Base-by-base conservation (phyloP, 2,888 invertebrate genomes). In the Hesperia comma region DNA sequence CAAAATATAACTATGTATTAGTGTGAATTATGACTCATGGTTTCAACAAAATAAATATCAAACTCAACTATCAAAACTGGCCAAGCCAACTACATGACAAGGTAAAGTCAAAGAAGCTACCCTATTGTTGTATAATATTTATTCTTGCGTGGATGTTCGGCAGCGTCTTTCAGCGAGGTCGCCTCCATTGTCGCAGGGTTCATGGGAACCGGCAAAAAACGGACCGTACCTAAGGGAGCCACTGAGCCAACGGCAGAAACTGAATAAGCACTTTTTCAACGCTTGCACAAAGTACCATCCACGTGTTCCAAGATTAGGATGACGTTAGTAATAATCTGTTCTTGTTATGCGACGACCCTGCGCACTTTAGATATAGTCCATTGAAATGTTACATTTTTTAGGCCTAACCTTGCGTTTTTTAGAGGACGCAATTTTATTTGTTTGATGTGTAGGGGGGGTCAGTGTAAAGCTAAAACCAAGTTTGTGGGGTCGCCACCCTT, bases 191-290 rank as follows among this genome's bases (percentile, higher is more conserved):
- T 92, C 85, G 66, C 81, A 81, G 86, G 88, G 92, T 92, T 92
- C 92, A 92, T 92, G 92, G 92, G 92, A 92, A 92, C 87, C 75
- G 71, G 85, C 90, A 92, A 92, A 92, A 92, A 92, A 92, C 76
- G 83, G 81, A 83, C 86, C 79, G 80, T 79, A 83, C 86, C 86
- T 86, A 85, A 83, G 86, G 87, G 86, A 83, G 79, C 81, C 77
- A 77, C 81, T 77, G 74, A 81, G 78, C 72, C 76, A 83, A 85
- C 87, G 85, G 82, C 81, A 84, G 80, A 86, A 85, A 87, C 81
- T 90, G 89, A 92, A 91, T 91, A 90, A 87, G 86, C 86, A 88
- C 80, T 90, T 91, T 91, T 91, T 90, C 86, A 81, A 83, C 77
- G 74, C 80, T 82, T 76, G 79, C 79, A 77, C 71, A 77, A 75